These are phyloP conservation scores for Drosophila pectinifera DNA, from an alignment of 1,140 invertebrate genomes.

Conservation along the genomic window DNA sequence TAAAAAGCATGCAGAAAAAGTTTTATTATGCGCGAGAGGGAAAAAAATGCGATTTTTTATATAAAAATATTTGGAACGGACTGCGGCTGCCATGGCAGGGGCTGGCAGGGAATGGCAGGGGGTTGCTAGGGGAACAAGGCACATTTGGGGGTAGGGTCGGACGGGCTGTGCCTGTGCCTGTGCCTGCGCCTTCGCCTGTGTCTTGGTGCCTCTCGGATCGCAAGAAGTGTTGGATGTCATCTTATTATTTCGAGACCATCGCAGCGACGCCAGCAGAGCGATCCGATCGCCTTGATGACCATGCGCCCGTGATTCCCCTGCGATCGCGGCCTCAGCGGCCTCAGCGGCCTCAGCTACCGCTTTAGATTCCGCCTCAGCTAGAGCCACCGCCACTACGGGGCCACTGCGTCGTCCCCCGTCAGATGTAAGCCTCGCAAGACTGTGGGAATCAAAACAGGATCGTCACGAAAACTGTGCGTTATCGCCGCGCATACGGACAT, in stretches of 20 bases:
- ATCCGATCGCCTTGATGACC: conserved; percentile 72
- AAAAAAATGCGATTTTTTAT: conserved; percentile 68
- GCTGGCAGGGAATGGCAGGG: conserved; percentile 18
- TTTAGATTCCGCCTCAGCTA: conserved; percentile 5
- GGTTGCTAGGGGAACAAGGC: conserved; percentile 42
- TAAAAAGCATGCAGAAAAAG: conserved; percentile 74
- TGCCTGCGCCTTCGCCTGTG: conserved; percentile 25
- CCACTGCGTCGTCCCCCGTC: conserved; percentile 57
- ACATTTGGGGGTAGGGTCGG: conserved; percentile 35
- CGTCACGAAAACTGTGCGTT: conserved; percentile 54
- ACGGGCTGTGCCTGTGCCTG: conserved; percentile 51
- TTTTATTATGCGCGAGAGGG: conserved; percentile 69
- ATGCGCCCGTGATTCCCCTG: conserved; percentile 70
- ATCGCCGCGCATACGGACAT: conserved; percentile 58
- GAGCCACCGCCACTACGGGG: conserved; percentile 32
- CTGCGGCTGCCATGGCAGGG: conserved; percentile 48
- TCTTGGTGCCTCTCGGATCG: conserved; percentile 36
- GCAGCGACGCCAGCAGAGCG: conserved; percentile 43
- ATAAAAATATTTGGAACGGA: conserved; percentile 76
- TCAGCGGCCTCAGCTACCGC: conserved; percentile 33
- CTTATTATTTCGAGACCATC: conserved; percentile 83
- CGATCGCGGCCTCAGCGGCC: conserved; percentile 34
- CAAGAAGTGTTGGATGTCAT: conserved; percentile 85
- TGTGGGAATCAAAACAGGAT: conserved; percentile 85
- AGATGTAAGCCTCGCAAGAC: conserved; percentile 77